Evolutionary conservation across 2,113 vertebrate species (phyloP).

Genomic region (Callospermophilus lateralis): DNA sequence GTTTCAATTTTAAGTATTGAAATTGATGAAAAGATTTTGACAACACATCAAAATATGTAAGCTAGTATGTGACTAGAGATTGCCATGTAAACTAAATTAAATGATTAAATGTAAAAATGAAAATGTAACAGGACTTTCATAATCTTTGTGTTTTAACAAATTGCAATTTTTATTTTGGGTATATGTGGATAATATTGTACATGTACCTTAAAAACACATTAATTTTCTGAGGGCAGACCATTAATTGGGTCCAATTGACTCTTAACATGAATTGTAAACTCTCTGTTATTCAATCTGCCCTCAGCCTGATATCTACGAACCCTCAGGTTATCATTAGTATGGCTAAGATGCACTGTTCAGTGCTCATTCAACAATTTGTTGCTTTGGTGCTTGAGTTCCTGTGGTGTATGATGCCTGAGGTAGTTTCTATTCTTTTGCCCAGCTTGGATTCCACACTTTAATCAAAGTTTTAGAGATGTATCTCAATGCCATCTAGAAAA

Average conservation of each 20-base stretch:
- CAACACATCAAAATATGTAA: not conserved
- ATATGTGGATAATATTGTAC: not conserved
- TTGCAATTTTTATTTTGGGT: not conserved
- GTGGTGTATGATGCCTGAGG: not conserved
- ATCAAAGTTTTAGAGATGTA: not conserved
- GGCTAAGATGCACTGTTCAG: not conserved
- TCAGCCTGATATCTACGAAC: not conserved
- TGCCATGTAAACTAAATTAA: not conserved
- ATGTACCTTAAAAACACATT: not conserved
- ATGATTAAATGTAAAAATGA: not conserved
- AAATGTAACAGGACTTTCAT: not conserved
- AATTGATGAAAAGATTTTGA: not conserved
- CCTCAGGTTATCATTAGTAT: not conserved
- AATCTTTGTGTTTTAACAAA: not conserved
- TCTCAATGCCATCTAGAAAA: not conserved
- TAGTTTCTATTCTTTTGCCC: not conserved
- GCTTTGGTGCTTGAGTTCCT: not conserved
- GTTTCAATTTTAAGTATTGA: not conserved
- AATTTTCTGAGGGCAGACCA: not conserved
- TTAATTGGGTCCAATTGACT: not conserved
- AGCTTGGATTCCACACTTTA: not conserved
- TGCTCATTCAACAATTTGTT: not conserved
- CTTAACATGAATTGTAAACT: constrained; percentile 21
- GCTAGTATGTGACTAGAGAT: not conserved
- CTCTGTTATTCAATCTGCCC: not conserved